Evolutionary conservation across 2,797 vertebrate genomes (phyloP), one percentile per base, ranked within the genome.

Genomic region (Chloroceryle amazona): DNA sequence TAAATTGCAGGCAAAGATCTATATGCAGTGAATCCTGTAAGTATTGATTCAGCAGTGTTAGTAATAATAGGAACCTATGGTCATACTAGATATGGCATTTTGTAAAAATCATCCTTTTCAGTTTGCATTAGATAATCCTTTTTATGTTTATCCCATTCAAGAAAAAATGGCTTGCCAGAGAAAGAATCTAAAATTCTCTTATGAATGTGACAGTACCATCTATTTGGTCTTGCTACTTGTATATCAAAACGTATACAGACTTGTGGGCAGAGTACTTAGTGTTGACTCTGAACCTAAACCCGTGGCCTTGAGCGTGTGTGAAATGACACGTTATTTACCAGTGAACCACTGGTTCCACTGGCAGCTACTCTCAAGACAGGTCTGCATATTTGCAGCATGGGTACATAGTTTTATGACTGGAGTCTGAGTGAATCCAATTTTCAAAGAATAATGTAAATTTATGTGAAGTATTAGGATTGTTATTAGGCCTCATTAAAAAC

Each of bases 321-420:
- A 66, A 66, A 76, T 7, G 28, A 57, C 44, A 16, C 1, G 0
- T 51, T 71, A 37, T 19, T 66, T 47, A 49, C 5, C 15, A 7
- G n/a, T 35, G 49, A 79, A 16, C 21, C 13, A 2, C 6, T 3
- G 31, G 23, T 39, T 23, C 20, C 0, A 0, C 1, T 19, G 37
- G 74, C 33, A 71, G 58, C 55, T 57, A 25, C 49, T 52, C 41
- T 19, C 23, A 73, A 39, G 17, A 26, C 1, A 0, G 6, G 8
- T 21, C 29, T 75, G 54, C 13, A 0, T 57, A 7, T 72, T 71
- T 82, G n/a, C 52, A 46, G 37, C 12, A 13, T 22, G 46, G 46
- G 5, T 44, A 7, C 13, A 0, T 71, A 35, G 51, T 57, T 80
- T 86, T 62, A 47, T 51, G 44, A 37, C 52, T 51, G 17, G 17